Conservation (phyloP, 2,113 vertebrate genomes). For the Onychostoma macrolepis region DNA sequence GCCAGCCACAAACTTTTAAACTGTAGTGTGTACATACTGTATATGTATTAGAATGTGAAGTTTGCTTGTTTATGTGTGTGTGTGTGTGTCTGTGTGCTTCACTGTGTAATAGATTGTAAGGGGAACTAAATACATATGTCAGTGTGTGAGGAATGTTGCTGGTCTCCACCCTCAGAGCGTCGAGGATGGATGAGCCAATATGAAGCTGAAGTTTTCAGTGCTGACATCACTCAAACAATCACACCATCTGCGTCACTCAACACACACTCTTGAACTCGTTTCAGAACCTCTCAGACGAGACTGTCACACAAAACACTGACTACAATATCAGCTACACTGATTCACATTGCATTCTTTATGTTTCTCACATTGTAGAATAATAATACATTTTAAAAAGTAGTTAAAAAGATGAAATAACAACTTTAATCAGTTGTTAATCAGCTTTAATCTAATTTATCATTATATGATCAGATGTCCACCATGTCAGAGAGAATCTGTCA, state of each 20-base stretch:
- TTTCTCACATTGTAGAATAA: background rate
- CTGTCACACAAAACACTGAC: background rate
- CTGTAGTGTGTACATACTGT: no score
- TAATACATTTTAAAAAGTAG: background rate
- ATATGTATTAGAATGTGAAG: no score
- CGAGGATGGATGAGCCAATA: slow-evolving; percentile 7
- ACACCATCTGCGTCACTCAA: background rate
- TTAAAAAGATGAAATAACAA: background rate
- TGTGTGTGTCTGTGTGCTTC: background rate
- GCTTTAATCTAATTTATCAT: background rate
- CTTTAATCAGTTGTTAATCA: background rate
- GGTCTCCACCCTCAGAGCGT: slow-evolving; percentile 38
- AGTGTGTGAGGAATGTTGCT: slow-evolving; percentile 44
- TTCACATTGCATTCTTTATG: background rate
- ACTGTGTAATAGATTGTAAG: background rate
- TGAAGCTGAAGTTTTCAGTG: slow-evolving; percentile 11
- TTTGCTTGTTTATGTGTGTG: background rate
- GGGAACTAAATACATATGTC: background rate
- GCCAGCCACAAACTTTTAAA: background rate
- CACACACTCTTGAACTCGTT: background rate
- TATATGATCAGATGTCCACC: background rate
- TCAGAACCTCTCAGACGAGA: background rate
- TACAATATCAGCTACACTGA: background rate
- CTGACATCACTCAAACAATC: slow-evolving; percentile 11
- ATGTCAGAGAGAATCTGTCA: background rate